Percentiles rank a stretch among this genome's conserved stretches.
Evolutionary conservation across 2,113 vertebrate species (phyloP).

Genomic region (Trematomus loennbergii): DNA sequence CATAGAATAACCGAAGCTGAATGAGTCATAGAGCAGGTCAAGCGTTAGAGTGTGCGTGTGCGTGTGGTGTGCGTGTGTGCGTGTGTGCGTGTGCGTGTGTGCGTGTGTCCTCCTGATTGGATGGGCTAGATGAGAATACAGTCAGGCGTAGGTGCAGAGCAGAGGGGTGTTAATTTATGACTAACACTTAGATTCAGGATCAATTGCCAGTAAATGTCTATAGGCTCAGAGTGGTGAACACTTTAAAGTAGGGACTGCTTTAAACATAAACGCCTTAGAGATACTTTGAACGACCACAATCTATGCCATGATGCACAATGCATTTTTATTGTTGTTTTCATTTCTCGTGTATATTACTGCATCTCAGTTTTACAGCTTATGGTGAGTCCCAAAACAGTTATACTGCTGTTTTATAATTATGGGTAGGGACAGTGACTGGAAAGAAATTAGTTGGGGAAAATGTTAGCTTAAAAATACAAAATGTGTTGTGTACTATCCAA

Average conservation of each 20-base stretch:
- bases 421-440: neutral
- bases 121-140: conserved; percentile 66
- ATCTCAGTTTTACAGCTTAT: conserved; percentile 11
- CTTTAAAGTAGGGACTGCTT: conserved; percentile 55
- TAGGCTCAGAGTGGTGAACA: conserved; percentile 62
- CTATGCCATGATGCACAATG: conserved; percentile 12
- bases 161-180: conserved; percentile 79
- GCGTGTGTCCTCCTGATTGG: conserved; percentile 44
- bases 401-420: neutral
- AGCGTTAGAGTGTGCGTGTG: neutral
- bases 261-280: conserved; percentile 44
- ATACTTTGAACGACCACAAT: conserved; percentile 33
- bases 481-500: neutral
- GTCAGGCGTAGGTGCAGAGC: conserved; percentile 57
- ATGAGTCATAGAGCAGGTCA: conserved; percentile 56
- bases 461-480: neutral
- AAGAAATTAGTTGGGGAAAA: conserved; percentile 23
- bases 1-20: conserved; percentile 39
- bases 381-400: neutral
- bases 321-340: conserved; percentile 21
- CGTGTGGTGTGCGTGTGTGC: conserved; percentile 22
- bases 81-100: conserved; percentile 25
- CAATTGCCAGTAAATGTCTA: conserved; percentile 80
- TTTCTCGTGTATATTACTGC: conserved; percentile 13
- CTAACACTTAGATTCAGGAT: conserved; percentile 80